A percentile compares a stretch with the other conserved stretches of the same genome.
Evolutionary conservation across 2,797 vertebrate genomes (phyloP).

Genomic region (Chlorospingus flavigularis): DNA sequence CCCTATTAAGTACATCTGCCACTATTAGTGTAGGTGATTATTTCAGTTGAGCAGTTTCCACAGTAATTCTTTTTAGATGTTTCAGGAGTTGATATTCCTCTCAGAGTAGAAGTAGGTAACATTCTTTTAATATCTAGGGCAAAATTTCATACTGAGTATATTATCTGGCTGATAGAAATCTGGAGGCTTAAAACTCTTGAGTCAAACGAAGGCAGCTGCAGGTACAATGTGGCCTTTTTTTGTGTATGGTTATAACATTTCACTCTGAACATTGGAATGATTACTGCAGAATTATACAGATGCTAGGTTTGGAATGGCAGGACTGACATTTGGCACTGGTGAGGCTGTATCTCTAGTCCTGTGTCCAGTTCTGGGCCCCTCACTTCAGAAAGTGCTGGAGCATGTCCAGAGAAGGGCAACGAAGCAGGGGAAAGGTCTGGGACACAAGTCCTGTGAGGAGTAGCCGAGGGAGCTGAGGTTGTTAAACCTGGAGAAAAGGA

Average conservation of each 20-base stretch:
- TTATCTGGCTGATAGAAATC: background rate
- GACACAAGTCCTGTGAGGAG: background rate
- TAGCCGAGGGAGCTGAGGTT: background rate
- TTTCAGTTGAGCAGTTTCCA: background rate
- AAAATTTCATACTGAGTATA: background rate
- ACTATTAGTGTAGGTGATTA: background rate
- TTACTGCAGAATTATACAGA: background rate
- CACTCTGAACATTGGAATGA: background rate
- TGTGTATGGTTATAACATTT: background rate
- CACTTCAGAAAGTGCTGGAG: background rate
- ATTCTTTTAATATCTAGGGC: background rate
- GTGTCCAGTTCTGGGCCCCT: background rate
- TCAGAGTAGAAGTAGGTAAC: background rate
- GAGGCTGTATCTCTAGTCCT: background rate
- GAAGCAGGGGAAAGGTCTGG: background rate
- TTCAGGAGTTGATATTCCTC: background rate
- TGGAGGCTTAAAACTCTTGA: background rate
- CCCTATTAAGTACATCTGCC: background rate
- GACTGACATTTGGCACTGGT: background rate
- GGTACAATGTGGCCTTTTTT: background rate
- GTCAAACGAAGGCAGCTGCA: background rate
- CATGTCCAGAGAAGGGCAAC: accelerated
- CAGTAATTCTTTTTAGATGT: background rate
- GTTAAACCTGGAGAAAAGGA: background rate
- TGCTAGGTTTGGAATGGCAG: background rate